Percentiles rank a stretch among this genome's conserved stretches.
phyloP scores from a whole-genome alignment of 1,140 invertebrate genomes.

The Meloidogyne chitwoodi region DNA sequence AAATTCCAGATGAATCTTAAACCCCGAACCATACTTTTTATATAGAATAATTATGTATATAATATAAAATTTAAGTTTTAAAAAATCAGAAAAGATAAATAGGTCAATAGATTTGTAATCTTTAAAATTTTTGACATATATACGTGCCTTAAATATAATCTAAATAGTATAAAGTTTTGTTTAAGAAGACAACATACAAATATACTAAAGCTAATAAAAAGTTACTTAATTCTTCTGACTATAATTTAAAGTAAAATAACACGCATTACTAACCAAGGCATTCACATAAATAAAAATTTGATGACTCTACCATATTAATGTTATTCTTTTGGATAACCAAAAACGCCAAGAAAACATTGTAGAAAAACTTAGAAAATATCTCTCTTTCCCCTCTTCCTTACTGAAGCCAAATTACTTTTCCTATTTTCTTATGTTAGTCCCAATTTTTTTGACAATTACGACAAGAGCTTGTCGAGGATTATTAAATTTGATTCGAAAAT shows the following conservation, averaged over 20 bases:
- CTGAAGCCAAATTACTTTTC: neutral
- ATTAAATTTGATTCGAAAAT: neutral
- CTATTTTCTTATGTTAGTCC: neutral
- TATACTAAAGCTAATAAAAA: no score
- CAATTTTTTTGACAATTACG: neutral
- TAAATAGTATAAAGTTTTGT: no score
- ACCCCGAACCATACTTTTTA: neutral
- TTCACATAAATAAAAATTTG: neutral
- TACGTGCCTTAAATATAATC: no score
- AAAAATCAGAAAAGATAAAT: neutral
- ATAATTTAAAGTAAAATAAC: no score
- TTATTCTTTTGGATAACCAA: neutral
- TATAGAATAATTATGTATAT: no score
- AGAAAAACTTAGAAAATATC: neutral
- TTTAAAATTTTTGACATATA: neutral
- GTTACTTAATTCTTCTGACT: no score
- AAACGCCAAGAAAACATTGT: neutral
- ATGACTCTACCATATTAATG: neutral
- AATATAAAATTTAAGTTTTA: no score
- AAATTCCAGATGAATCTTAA: neutral
- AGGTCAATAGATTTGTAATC: neutral
- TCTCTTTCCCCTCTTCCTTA: neutral
- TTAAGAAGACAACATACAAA: no score
- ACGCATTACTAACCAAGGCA: no score
- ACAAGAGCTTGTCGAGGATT: neutral